Evolutionary conservation across 2,113 vertebrate species (phyloP).

Genomic region (Periophthalmodon schlosseri): DNA sequence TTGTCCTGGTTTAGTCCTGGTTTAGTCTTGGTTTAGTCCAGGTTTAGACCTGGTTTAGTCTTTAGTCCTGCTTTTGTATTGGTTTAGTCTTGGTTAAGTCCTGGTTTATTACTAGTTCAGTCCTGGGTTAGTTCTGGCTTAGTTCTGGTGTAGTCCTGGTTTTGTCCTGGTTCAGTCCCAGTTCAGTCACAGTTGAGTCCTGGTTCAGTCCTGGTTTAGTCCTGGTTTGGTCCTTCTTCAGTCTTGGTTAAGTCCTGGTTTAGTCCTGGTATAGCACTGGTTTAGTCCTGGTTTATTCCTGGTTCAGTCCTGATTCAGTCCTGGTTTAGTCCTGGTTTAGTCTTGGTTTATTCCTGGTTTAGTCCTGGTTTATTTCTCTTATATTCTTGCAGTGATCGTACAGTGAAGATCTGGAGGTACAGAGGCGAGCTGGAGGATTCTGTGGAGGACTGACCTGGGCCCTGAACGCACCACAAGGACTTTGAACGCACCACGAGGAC

Average conservation of each 20-base stretch:
- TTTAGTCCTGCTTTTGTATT: background rate
- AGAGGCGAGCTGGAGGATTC: background rate
- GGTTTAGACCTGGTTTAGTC: background rate
- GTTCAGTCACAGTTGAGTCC: background rate
- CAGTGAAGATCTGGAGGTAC: slow-evolving; percentile 1
- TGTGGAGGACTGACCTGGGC: background rate
- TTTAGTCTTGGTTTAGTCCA: background rate
- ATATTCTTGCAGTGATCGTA: background rate
- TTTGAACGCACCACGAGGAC: too few species aligned
- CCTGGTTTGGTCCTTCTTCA: background rate
- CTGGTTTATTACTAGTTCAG: background rate
- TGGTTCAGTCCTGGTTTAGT: background rate
- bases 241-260: background rate
- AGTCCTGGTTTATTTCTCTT: background rate
- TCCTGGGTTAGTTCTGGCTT: background rate
- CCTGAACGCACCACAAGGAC: background rate
- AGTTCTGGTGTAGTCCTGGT: background rate
- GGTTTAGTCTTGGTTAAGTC: background rate
- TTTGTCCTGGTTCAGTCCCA: background rate
- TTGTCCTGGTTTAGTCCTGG: background rate
- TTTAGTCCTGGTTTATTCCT: background rate
- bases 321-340: background rate
- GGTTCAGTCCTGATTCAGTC: background rate
- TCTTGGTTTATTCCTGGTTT: background rate
- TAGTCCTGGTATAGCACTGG: background rate